These are phyloP conservation scores for Nymphicus hollandicus DNA, from an alignment of 2,113 vertebrate species.

Conservation along the genomic window DNA sequence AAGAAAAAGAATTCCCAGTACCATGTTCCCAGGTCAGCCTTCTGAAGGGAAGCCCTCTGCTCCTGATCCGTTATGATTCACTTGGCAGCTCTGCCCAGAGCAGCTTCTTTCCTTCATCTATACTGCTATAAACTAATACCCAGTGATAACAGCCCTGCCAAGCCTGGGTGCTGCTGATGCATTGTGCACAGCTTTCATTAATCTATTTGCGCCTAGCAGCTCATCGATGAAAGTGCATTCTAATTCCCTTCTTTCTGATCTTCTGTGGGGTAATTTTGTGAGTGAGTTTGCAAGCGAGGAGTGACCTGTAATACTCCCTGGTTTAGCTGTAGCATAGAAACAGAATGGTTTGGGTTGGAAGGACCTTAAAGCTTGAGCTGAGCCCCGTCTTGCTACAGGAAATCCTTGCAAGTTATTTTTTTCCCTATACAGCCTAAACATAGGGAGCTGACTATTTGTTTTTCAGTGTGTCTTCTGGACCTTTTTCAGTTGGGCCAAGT, in stretches of 20 bases:
- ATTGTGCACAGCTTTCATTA: neutral
- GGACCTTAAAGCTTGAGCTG: neutral
- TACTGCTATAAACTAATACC: neutral
- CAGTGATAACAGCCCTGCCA: neutral
- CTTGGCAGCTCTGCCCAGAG: neutral
- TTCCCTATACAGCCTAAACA: neutral
- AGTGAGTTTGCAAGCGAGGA: neutral
- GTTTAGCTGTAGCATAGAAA: neutral
- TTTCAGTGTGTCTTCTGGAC: neutral
- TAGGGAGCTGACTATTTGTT: neutral
- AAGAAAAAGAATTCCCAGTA: conserved; percentile 6
- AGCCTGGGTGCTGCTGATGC: neutral
- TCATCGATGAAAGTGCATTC: conserved; percentile 18
- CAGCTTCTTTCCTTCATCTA: neutral
- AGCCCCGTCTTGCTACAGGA: neutral
- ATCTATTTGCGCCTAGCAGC: neutral
- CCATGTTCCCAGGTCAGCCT: neutral
- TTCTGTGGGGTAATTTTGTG: neutral
- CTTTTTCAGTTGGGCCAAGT: neutral
- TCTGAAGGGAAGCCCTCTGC: conserved; percentile 4
- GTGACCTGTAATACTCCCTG: neutral
- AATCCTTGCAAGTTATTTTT: neutral
- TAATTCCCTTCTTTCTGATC: conserved; percentile 13
- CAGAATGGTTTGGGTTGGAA: neutral
- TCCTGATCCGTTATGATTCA: neutral